Percentiles rank a stretch among this genome's conserved stretches.
Evolutionary conservation across 1,140 invertebrate species (phyloP).

Genomic region (Drosophila paulistorum): DNA sequence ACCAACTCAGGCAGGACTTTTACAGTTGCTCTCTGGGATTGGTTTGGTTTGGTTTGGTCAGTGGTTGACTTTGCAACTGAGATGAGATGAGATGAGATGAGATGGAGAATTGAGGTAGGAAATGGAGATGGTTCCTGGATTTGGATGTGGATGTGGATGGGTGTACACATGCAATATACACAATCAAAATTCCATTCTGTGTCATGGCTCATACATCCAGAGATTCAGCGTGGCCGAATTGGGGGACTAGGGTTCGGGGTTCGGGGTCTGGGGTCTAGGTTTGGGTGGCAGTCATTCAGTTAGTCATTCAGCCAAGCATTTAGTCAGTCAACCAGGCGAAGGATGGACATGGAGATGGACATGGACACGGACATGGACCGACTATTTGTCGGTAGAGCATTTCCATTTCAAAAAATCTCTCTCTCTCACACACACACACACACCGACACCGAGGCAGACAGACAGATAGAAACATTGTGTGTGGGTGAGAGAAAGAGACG

Average conservation of each 20-base stretch:
- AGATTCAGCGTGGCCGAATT: constrained; percentile 14
- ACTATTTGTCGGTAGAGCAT: constrained; percentile 17
- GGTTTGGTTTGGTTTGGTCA: constrained; percentile 18
- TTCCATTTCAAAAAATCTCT: constrained; percentile 37
- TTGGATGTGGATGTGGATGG: constrained; percentile 15
- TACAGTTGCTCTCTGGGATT: constrained; percentile 4
- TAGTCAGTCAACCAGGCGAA: constrained; percentile 53
- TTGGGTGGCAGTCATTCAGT: constrained; percentile 48
- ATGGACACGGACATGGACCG: background rate
- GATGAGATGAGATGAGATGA: background rate
- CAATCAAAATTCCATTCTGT: constrained; percentile 66
- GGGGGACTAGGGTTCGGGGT: too few species aligned
- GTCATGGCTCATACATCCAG: constrained; percentile 44
- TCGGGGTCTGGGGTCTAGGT: background rate
- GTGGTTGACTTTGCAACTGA: constrained; percentile 19
- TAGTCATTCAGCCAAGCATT: constrained; percentile 59
- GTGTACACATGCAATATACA: constrained; percentile 49
- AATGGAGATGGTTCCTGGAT: constrained; percentile 4
- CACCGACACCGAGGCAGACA: constrained; percentile 16
- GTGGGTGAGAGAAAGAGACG: constrained; percentile 20
- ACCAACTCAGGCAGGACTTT: constrained; percentile 11
- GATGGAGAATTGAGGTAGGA: background rate
- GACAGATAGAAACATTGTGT: constrained; percentile 4
- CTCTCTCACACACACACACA: constrained; percentile 35
- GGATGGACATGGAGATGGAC: constrained; percentile 17